Evolutionary conservation across 2,113 vertebrate species (phyloP), one percentile per base, ranked within the genome.

Genomic region (Corythaixoides concolor): DNA sequence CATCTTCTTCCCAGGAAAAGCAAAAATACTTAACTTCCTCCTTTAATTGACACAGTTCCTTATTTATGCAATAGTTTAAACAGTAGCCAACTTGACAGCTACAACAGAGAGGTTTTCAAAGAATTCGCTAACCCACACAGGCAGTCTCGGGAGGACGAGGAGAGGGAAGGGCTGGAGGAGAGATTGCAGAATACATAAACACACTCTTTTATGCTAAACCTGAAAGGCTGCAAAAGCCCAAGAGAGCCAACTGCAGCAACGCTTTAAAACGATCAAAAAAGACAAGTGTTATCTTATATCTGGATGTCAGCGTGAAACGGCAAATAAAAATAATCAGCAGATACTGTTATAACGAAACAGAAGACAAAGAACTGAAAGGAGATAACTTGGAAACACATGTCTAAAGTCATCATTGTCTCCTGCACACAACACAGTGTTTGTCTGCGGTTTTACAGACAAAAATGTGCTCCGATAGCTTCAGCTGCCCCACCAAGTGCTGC

Each of bases 141-240:
- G n/a, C 35, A 22, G n/a, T 92, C 91, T 78, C 69, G 0, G 85
- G 64, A 73, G 87, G 43, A 19, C 0, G 0, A 56, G 64, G 55
- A 63, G 67, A 76, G 58, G 62, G 56, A 90, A 82, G 60, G 60
- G 45, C 81, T 93, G 60, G 27, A 89, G 43, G 55, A 58, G 83
- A 69, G 79, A 62, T 6, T 24, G 77, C 30, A 66, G 76, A 93
- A 89, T 70, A 89, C 56, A 88, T 69, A 83, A 95, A 85, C 76
- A 72, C 24, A 3, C 12, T 8, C 82, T 89, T 92, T 91, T 17
- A 92, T 68, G 60, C 73, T 75, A 82, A 93, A 56, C 80, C 62
- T 78, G 56, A 81, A 95, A 92, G 89, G 89, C 56, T 94, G 41
- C 81, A 15, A 59, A 92, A 91, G 73, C 94, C 93, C 91, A 43